These are phyloP conservation scores for Hephaestus fuliginosus DNA, from an alignment of 2,797 vertebrate species.

Conservation along the genomic window DNA sequence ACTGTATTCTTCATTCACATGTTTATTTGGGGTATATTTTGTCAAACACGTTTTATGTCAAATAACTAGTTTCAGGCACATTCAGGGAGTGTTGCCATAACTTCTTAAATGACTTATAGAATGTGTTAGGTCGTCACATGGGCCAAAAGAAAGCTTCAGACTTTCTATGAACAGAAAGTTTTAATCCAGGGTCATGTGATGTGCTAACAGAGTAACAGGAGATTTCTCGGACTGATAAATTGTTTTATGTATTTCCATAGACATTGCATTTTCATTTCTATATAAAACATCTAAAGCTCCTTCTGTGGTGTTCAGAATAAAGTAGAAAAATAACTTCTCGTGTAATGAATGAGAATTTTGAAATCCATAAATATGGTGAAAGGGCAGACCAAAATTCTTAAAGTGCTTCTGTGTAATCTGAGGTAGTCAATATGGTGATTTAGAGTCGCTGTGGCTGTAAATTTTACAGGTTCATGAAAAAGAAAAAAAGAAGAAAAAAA, in stretches of 20 bases:
- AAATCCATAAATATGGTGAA: too few relatives aligned
- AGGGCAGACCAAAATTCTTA: neutral
- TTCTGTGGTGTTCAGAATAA: neutral
- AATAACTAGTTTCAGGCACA: neutral
- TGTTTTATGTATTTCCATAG: neutral
- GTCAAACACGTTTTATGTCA: neutral
- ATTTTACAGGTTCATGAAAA: constrained; percentile 18
- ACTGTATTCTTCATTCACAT: neutral
- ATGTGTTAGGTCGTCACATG: neutral
- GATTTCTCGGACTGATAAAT: neutral
- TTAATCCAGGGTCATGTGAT: neutral
- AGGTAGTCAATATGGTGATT: neutral
- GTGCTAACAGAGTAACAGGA: neutral
- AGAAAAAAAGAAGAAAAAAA: neutral
- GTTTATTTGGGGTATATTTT: neutral
- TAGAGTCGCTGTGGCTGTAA: neutral
- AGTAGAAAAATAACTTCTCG: neutral
- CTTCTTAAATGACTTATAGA: neutral
- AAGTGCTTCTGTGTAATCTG: neutral
- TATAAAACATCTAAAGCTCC: neutral
- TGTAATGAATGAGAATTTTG: neutral
- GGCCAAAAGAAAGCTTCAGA: neutral
- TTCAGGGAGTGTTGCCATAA: neutral
- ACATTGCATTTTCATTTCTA: neutral
- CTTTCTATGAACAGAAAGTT: neutral